Base-by-base conservation (phyloP, 2,113 vertebrate species). In the Balaeniceps rex region DNA sequence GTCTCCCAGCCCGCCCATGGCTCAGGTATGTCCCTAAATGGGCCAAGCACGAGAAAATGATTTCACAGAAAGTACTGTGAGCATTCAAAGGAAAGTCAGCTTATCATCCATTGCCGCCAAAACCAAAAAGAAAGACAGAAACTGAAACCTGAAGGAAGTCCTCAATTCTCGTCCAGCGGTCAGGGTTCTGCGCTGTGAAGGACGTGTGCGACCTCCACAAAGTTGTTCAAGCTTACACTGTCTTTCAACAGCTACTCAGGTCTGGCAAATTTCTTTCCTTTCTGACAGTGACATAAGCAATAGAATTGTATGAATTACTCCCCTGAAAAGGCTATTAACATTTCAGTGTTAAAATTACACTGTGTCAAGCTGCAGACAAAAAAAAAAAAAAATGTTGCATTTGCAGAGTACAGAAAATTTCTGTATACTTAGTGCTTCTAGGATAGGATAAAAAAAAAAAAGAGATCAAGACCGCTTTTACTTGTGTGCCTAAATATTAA, bases 321-420 rank as follows among this genome's bases (percentile, higher is more conserved):
- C 33, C 33, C 31, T 75, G 34, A n/a, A 93, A 94, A 96, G 36
- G 15, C 42, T 92, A 90, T 90, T 95, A 93, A 78, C 88, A 60
- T 91, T 88, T 93, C n/a, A 75, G 51, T 19, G 22, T 80, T 89
- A 91, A 95, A 94, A 94, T 92, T 84, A 92, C 44, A 77, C 31
- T 52, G 36, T 76, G 57, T 70, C 84, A 87, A 91, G 28, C 8
- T 61, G 31, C 36, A 84, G 83, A 83, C 21, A 83, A 57, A 63
- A 54, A 60, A 49, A 44, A 42, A 42, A 42, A 42, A 42, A 42
- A 42, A 47, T n/a, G 7, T 14, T 70, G 17, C 55, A 70, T 55
- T 44, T 71, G 10, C 10, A 71, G 34, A 80, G 58, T n/a, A 66
- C 6, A 40, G 26, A 88, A 88, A 63, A 83, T 57, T 88, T 71